These are phyloP conservation scores for Hirtodrosophila trivittata DNA, from an alignment of 2,888 invertebrate genomes.

Conservation along the genomic window DNA sequence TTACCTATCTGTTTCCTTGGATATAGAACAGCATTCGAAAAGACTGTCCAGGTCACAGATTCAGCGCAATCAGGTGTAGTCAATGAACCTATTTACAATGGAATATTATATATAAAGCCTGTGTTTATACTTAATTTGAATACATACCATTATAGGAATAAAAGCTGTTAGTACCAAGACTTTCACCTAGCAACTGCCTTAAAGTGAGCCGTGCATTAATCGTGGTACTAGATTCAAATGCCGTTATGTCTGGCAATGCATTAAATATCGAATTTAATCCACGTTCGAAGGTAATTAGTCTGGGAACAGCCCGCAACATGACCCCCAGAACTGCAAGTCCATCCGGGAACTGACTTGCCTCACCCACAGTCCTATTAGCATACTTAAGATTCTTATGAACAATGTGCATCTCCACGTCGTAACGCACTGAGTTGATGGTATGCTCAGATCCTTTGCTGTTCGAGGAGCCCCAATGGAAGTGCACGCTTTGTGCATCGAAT, in stretches of 20 bases:
- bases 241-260: no score
- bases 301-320: constrained; percentile 84
- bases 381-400: constrained; percentile 87
- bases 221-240: no score
- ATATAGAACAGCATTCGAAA: constrained; percentile 84
- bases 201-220: constrained; percentile 51
- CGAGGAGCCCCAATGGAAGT: constrained; percentile 89
- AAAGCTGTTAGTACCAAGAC: constrained; percentile 61
- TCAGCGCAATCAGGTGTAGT: constrained; percentile 90
- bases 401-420: constrained; percentile 87
- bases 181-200: constrained; percentile 53
- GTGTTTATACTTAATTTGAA: no score
- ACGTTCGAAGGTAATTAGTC: constrained; percentile 8
- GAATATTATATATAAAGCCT: no score
- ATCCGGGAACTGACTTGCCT: constrained; percentile 84
- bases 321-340: constrained; percentile 88
- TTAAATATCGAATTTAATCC: constrained; percentile 65
- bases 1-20: constrained; percentile 48
- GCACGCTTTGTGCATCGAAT: constrained; percentile 72
- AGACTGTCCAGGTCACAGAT: constrained; percentile 89
- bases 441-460: constrained; percentile 87
- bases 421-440: constrained; percentile 81
- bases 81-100: constrained; percentile 86
- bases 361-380: constrained; percentile 81
- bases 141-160: constrained; percentile 72